Base-by-base conservation (phyloP, 2,888 invertebrate species). In the Creontiades dilutus region DNA sequence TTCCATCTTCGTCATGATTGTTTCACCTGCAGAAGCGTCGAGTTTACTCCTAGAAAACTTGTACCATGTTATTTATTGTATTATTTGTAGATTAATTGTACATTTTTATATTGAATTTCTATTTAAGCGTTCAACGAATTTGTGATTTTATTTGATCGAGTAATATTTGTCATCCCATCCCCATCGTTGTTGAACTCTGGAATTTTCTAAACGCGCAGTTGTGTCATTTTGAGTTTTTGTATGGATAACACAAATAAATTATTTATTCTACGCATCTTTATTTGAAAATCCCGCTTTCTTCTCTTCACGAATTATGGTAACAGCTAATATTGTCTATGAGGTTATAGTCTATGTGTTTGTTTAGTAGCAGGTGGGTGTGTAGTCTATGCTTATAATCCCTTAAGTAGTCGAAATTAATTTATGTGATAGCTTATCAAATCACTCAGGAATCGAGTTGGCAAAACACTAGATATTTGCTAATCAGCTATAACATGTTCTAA, bases 201-300 rank as follows among this genome's bases (percentile, higher is more conserved):
- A 68, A 68, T 68, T 68, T 68, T 68, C 23, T 16, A 27, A 68
- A 23, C 68, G 68, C 19, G 27, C 23, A 68, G 23, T 23, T 23
- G 9, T 27, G 68, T 23, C 68, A 68, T 68, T 68, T 68, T 68
- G 68, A 68, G 23, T 68, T 68, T 68, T 68, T 68, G 68, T 68
- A 68, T 68, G 68, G 68, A 68, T 68, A 68, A 68, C 68, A 68
- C 68, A 68, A 68, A 19, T 61, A 68, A 68, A 68, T 19, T 68
- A 68, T 68, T 61, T 68, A 68, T 68, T 68, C 13, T 52, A 2
- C 11, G 52, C 11, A 52, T 52, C 52, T 52, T 52, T 12, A 52
- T 52, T 52, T 52, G 11, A 2, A 16, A 5, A 5, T 2, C 52
- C 52, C 11, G 14, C 5, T 5, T 52, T 52, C 52, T 52, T 52